A percentile compares a stretch with the other conserved stretches of the same genome.
Conservation (phyloP, 1,140 invertebrate genomes). For the Globodera rostochiensis region DNA sequence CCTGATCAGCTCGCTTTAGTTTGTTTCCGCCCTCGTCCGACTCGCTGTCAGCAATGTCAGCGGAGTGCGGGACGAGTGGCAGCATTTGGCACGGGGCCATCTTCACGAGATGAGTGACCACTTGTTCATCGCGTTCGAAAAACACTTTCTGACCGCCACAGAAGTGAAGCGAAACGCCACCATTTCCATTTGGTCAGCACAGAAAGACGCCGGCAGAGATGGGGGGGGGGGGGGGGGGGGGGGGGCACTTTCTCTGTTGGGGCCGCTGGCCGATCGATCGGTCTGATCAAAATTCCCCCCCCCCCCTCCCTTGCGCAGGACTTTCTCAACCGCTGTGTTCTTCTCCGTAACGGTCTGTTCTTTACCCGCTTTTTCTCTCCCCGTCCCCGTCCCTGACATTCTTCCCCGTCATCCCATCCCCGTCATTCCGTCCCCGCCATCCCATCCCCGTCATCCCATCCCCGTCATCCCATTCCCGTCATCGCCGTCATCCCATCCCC, state of each 20-base stretch:
- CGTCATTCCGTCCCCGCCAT: background rate
- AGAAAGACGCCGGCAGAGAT: background rate
- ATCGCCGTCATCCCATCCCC: too few relatives aligned
- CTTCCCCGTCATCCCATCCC: too few relatives aligned
- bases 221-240: too few relatives aligned
- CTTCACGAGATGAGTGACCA: constrained; percentile 65
- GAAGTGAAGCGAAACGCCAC: constrained; percentile 63
- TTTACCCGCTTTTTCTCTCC: background rate
- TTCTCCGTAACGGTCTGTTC: constrained; percentile 60
- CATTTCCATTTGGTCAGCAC: constrained; percentile 57
- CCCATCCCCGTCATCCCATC: background rate
- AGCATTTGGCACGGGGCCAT: constrained; percentile 51
- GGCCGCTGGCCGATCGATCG: background rate
- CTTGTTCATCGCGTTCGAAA: constrained; percentile 63
- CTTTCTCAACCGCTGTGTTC: constrained; percentile 65
- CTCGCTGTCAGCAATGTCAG: constrained; percentile 53
- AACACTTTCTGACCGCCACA: constrained; percentile 59
- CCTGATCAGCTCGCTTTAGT: constrained; percentile 19
- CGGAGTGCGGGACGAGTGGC: constrained; percentile 39
- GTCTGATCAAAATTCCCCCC: background rate
- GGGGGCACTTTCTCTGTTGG: too few relatives aligned
- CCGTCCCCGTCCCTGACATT: too few relatives aligned
- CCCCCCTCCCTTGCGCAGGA: background rate
- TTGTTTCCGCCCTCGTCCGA: constrained; percentile 51
- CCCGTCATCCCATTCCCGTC: constrained; percentile 29